Evolutionary conservation across 1,140 invertebrate species (phyloP).

Genomic region (Condylostylus longicornis): DNA sequence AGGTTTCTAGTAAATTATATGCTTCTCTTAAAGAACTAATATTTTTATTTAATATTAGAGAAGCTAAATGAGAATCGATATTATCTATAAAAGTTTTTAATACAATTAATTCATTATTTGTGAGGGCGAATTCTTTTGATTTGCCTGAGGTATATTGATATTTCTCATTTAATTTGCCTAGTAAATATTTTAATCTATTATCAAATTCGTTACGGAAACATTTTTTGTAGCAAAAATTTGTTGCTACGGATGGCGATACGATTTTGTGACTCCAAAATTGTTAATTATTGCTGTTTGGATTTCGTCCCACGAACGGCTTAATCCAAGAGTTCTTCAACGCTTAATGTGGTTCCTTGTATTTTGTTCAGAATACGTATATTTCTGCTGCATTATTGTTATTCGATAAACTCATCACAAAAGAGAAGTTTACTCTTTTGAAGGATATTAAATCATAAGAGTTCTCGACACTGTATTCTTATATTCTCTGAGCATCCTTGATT

Average conservation of each 20-base stretch:
- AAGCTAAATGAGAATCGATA: constrained; percentile 8
- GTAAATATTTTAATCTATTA: not conserved
- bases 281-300: constrained; percentile 4
- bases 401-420: too few relatives aligned
- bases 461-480: too few relatives aligned
- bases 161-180: constrained; percentile 5
- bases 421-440: too few relatives aligned
- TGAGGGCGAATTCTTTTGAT: constrained; percentile 6
- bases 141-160: too few relatives aligned
- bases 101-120: constrained; percentile 8
- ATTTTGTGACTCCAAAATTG: constrained; percentile 8
- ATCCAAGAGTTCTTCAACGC: constrained; percentile 7
- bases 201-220: not conserved
- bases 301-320: constrained; percentile 5
- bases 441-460: too few relatives aligned
- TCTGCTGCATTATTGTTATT: too few relatives aligned
- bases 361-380: constrained; percentile 7
- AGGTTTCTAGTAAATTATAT: too few relatives aligned
- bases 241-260: constrained; percentile 4
- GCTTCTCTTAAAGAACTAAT: constrained; percentile 8
- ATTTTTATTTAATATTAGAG: constrained; percentile 8
- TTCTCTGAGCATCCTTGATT: too few relatives aligned
- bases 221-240: constrained; percentile 3
- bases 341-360: constrained; percentile 9
- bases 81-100: constrained; percentile 9